Conservation (phyloP, 1,140 invertebrate species). For the Muscidifurax raptorellus region DNA sequence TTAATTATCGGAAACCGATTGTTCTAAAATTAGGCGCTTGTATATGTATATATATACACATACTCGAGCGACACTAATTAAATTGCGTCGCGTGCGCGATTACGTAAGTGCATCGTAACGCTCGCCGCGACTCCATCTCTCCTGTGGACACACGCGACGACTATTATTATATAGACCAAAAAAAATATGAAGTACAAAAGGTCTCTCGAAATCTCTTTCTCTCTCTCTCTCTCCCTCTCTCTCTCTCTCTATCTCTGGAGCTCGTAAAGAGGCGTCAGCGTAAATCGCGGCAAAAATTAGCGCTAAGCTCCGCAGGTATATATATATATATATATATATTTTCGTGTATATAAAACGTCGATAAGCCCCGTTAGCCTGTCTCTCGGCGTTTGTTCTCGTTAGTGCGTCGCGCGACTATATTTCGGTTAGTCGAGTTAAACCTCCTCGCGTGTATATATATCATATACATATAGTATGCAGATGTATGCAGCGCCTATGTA, state of each 20-base stretch:
- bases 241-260: neutral
- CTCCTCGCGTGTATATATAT: neutral
- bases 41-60: neutral
- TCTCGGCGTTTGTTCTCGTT: slow-evolving; percentile 65
- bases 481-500: neutral
- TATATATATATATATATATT: no score
- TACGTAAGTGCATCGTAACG: neutral
- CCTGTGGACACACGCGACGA: no score
- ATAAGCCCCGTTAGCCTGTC: neutral
- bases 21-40: neutral
- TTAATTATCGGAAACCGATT: neutral
- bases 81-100: neutral
- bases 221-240: no score
- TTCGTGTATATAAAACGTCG: neutral
- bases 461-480: neutral
- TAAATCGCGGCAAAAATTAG: slow-evolving; percentile 66
- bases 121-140: no score
- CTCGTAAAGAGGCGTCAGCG: slow-evolving; percentile 23
- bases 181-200: neutral
- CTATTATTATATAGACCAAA: no score
- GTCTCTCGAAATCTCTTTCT: neutral
- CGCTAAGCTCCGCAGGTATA: slow-evolving; percentile 66
- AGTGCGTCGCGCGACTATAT: slow-evolving; percentile 62
- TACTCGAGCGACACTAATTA: neutral
- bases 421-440: slow-evolving; percentile 67